These are phyloP conservation scores for Corapipo altera DNA, from an alignment of 2,113 vertebrate genomes.

Conservation along the genomic window DNA sequence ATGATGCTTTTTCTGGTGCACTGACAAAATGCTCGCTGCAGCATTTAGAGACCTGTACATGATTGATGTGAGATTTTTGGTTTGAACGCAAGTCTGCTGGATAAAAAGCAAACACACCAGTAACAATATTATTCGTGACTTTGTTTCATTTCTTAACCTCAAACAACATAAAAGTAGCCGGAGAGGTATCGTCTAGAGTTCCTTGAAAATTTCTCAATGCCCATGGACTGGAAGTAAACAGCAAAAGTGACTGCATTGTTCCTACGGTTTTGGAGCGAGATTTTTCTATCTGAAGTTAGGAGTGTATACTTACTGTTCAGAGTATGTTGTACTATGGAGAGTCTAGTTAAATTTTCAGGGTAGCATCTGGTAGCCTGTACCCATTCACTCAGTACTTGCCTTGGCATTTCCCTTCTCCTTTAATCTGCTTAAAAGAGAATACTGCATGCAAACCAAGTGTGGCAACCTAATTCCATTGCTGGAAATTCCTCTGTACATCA, in stretches of 20 bases:
- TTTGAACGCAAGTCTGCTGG: constrained; percentile 23
- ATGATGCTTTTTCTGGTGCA: constrained; percentile 52
- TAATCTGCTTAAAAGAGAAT: constrained; percentile 64
- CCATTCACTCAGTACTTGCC: constrained; percentile 25
- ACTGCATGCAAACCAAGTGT: constrained; percentile 51
- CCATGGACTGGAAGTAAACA: constrained; percentile 74
- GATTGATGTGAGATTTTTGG: constrained; percentile 52
- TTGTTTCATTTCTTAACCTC: constrained; percentile 56
- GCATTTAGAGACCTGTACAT: constrained; percentile 55
- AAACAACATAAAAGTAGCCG: constrained; percentile 60
- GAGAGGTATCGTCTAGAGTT: constrained; percentile 67
- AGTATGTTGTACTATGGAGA: constrained; percentile 28
- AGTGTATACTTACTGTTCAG: constrained; percentile 70
- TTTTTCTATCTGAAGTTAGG: constrained; percentile 32
- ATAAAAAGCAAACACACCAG: constrained; percentile 49
- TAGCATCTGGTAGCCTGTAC: constrained; percentile 45
- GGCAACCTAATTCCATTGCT: constrained; percentile 15
- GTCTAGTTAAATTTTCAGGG: constrained; percentile 53
- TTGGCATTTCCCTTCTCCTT: constrained; percentile 44
- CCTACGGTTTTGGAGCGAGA: constrained; percentile 53
- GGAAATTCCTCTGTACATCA: constrained; percentile 53
- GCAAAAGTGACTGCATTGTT: constrained; percentile 39
- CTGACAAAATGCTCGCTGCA: constrained; percentile 42
- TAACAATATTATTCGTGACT: not conserved
- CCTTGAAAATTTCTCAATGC: constrained; percentile 70